Conservation (phyloP, 2,113 vertebrate genomes). For the Notiomystis cincta region DNA sequence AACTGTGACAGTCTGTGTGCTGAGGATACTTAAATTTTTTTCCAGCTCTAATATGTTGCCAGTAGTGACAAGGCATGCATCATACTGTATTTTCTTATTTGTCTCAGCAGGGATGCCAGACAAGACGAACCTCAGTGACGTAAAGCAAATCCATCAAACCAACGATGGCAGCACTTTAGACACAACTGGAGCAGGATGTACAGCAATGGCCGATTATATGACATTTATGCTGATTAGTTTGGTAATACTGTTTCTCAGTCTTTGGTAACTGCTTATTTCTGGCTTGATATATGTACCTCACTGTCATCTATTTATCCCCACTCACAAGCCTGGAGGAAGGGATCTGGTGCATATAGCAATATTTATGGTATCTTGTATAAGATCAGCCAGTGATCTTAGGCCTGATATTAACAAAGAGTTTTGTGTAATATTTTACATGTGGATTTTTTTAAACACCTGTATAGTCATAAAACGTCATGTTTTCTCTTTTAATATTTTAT, state of each 20-base stretch:
- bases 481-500: background rate
- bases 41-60: background rate
- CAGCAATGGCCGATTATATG: background rate
- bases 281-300: background rate
- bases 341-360: background rate
- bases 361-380: background rate
- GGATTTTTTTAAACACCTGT: background rate
- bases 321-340: background rate
- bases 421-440: background rate
- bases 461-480: background rate
- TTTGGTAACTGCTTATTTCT: conserved; percentile 56
- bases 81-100: conserved; percentile 54
- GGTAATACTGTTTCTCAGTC: conserved; percentile 1
- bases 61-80: background rate
- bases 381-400: background rate
- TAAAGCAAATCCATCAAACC: conserved; percentile 60
- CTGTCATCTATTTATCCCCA: background rate
- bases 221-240: conserved; percentile 30
- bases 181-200: conserved; percentile 27
- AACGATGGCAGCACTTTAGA: conserved; percentile 23
- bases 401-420: background rate
- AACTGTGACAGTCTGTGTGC: background rate
- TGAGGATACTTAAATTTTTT: background rate
- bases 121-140: conserved; percentile 64
- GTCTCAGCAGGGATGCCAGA: conserved; percentile 70